Evolutionary conservation across 2,888 invertebrate genomes (phyloP).

Genomic region (Baccha elongata): DNA sequence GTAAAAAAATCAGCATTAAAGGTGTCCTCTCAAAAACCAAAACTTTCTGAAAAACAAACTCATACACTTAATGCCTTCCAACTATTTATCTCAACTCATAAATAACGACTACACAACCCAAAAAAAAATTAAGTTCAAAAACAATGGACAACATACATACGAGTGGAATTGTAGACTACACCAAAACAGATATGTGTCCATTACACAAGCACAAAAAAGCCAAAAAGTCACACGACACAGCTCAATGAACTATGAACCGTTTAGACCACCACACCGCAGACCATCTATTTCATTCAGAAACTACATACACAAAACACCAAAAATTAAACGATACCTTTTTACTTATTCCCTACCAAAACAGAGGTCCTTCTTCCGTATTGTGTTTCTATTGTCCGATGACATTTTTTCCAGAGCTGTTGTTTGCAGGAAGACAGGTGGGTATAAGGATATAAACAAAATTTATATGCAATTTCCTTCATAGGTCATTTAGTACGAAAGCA

Average conservation of each 20-base stretch:
- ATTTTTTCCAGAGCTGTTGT: slow-evolving; percentile 11
- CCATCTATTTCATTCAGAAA: slow-evolving; percentile 37
- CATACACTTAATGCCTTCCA: background rate
- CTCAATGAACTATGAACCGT: slow-evolving; percentile 59
- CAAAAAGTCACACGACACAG: slow-evolving; percentile 22
- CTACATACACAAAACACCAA: slow-evolving; percentile 10
- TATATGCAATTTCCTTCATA: slow-evolving; percentile 68
- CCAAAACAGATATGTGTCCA: background rate
- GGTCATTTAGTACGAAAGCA: slow-evolving; percentile 57
- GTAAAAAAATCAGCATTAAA: background rate
- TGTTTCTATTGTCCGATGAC: slow-evolving; percentile 30
- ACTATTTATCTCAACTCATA: slow-evolving; percentile 46
- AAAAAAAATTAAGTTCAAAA: slow-evolving; percentile 41
- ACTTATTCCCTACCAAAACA: slow-evolving; percentile 2
- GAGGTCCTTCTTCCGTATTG: slow-evolving; percentile 39
- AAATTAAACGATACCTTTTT: slow-evolving; percentile 13
- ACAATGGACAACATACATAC: background rate
- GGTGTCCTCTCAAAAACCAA: too few species aligned
- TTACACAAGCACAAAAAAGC: slow-evolving; percentile 2
- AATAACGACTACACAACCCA: slow-evolving; percentile 38
- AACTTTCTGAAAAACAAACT: background rate
- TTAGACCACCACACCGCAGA: slow-evolving; percentile 48
- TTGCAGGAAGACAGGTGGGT: slow-evolving; percentile 22
- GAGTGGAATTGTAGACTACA: background rate
- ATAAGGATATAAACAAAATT: slow-evolving; percentile 43